Evolutionary conservation across 1,140 invertebrate genomes (phyloP).

Genomic region (Pseudomyrmex concolor): DNA sequence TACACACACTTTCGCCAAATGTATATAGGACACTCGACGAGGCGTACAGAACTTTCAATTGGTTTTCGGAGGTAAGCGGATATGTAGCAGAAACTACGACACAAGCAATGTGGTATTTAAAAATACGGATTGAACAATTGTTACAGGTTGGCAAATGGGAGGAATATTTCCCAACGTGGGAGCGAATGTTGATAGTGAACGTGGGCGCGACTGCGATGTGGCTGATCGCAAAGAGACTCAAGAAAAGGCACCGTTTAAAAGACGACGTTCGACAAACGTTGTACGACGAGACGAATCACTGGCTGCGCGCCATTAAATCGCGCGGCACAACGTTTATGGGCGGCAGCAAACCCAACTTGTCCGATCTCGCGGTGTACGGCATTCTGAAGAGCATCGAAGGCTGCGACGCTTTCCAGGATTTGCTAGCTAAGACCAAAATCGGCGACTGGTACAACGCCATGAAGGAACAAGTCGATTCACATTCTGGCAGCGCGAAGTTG

Average conservation of each 20-base stretch:
- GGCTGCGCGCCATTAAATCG: conserved; percentile 90
- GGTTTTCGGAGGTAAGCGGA: conserved; percentile 91
- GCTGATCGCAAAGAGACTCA: conserved; percentile 94
- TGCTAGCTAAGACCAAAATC: conserved; percentile 90
- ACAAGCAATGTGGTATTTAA: not conserved
- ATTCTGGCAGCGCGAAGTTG: conserved; percentile 81
- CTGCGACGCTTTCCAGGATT: conserved; percentile 95
- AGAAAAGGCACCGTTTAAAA: conserved; percentile 93
- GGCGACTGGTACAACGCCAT: conserved; percentile 86
- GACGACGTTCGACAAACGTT: conserved; percentile 95
- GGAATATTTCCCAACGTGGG: conserved; percentile 93
- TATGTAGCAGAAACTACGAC: not conserved
- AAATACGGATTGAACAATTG: conserved; percentile 21
- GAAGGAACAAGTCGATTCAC: conserved; percentile 84
- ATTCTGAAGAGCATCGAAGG: conserved; percentile 98
- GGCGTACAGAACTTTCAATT: conserved; percentile 95
- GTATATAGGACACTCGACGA: conserved; percentile 95
- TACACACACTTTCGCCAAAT: conserved; percentile 98
- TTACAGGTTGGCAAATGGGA: conserved; percentile 94
- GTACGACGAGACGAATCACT: conserved; percentile 94
- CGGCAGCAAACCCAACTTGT: conserved; percentile 94
- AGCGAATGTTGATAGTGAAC: conserved; percentile 95
- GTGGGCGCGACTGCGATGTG: conserved; percentile 97
- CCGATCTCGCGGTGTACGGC: conserved; percentile 97
- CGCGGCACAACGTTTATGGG: conserved; percentile 92